Evolutionary conservation across 2,888 invertebrate genomes (phyloP).

Genomic region (Cryptocheilus praepositus): DNA sequence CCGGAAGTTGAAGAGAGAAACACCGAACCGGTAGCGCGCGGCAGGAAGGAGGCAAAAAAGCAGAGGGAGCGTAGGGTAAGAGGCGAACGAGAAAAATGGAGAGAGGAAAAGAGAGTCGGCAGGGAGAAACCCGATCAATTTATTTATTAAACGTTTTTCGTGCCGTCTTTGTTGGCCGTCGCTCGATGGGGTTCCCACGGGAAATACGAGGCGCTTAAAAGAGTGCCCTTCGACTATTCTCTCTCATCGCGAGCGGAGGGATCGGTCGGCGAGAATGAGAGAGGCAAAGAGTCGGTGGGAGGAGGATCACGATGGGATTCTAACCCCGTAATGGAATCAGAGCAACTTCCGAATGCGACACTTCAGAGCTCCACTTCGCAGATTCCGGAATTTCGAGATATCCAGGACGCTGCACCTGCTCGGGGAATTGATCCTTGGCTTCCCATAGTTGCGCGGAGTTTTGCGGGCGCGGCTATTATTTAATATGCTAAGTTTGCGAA

Average conservation of each 20-base stretch:
- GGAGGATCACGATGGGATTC: slow-evolving; percentile 35
- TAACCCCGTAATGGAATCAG: slow-evolving; percentile 45
- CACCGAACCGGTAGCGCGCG: not conserved
- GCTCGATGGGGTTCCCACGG: slow-evolving; percentile 61
- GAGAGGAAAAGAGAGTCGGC: slow-evolving; percentile 20
- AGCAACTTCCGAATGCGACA: slow-evolving; percentile 34
- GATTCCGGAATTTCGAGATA: slow-evolving; percentile 26
- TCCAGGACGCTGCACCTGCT: not conserved
- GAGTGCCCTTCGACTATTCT: slow-evolving; percentile 27
- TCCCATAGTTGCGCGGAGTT: too few species aligned
- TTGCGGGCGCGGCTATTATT: too few species aligned
- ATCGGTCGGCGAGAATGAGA: slow-evolving; percentile 23
- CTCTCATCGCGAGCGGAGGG: slow-evolving; percentile 7
- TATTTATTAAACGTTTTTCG: slow-evolving; percentile 67
- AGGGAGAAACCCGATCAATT: slow-evolving; percentile 65
- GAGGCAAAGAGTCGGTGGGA: slow-evolving; percentile 3
- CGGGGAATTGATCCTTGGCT: too few species aligned
- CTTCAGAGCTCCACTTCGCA: slow-evolving; percentile 25
- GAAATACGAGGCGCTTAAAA: slow-evolving; percentile 64
- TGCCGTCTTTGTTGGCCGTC: slow-evolving; percentile 52
- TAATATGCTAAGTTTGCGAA: too few species aligned
- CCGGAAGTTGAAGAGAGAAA: slow-evolving; percentile 51
- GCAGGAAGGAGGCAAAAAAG: not conserved
- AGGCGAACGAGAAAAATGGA: slow-evolving; percentile 11
- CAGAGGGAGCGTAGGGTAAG: slow-evolving; percentile 14